Percentiles rank a stretch among this genome's conserved stretches.
phyloP scores from a whole-genome alignment of 2,888 invertebrate species.

The Steinernema hermaphroditum region DNA sequence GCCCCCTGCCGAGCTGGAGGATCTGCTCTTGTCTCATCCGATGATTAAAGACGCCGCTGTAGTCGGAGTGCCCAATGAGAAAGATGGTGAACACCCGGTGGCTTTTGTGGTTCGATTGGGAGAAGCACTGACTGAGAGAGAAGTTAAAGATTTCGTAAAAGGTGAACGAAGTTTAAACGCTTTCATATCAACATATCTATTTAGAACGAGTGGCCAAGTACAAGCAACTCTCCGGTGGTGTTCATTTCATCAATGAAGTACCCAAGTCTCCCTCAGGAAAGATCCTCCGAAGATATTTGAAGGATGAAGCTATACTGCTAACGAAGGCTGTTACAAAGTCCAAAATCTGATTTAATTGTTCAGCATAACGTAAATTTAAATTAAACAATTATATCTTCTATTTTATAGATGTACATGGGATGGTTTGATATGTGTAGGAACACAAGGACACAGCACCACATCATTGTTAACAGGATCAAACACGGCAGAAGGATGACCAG shows the following conservation, averaged over 20 bases:
- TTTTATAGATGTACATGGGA: no score
- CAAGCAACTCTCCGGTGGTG: slow-evolving; percentile 75
- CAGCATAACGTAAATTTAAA: no score
- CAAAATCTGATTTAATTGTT: no score
- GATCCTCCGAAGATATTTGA: slow-evolving; percentile 72
- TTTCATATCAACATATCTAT: not conserved
- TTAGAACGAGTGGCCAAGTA: slow-evolving; percentile 75
- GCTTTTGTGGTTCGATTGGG: slow-evolving; percentile 53
- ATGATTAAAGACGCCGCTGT: slow-evolving; percentile 80
- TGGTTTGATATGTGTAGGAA: no score
- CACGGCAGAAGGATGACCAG: no score
- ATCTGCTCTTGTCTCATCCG: slow-evolving; percentile 75
- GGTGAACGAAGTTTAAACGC: slow-evolving; percentile 24
- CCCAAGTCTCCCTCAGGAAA: slow-evolving; percentile 78
- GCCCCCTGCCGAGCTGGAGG: slow-evolving; percentile 84
- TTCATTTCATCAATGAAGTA: slow-evolving; percentile 74
- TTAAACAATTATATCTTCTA: no score
- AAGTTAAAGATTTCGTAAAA: slow-evolving; percentile 36
- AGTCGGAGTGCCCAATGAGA: slow-evolving; percentile 76
- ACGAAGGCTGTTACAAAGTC: not conserved
- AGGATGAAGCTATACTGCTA: not conserved
- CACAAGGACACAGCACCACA: no score
- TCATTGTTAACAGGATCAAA: no score
- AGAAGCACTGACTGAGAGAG: slow-evolving; percentile 24
- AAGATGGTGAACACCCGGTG: slow-evolving; percentile 66